phyloP scores from a whole-genome alignment of 92 coral and sea anemone genomes.

The Zoanthus sociatus region DNA sequence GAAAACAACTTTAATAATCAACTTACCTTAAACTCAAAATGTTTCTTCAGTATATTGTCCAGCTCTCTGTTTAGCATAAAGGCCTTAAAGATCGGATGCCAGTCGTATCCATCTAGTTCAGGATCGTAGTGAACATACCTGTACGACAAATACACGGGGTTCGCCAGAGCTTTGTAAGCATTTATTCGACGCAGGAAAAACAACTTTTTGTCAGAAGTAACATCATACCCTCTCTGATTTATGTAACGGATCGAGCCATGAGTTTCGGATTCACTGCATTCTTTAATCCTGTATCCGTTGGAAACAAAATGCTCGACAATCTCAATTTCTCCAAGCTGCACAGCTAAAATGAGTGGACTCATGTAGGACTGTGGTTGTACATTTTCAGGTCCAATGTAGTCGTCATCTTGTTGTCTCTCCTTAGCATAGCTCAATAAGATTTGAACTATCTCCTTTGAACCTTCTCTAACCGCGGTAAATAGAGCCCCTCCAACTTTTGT shows the following conservation, averaged over 20 bases:
- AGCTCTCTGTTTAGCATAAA: constrained; percentile 54
- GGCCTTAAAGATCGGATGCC: constrained; percentile 61
- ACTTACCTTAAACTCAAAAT: constrained; percentile 47
- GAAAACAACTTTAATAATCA: not conserved
- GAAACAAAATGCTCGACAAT: constrained; percentile 64
- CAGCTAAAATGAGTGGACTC: constrained; percentile 42
- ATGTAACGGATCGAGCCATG: not conserved
- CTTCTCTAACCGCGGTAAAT: constrained; percentile 70
- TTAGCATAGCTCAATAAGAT: constrained; percentile 41
- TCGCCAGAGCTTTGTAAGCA: constrained; percentile 69
- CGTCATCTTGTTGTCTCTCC: constrained; percentile 16
- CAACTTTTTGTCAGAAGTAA: constrained; percentile 16
- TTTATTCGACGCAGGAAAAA: constrained; percentile 58
- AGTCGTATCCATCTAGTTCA: constrained; percentile 43
- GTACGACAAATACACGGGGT: constrained; percentile 67
- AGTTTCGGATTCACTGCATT: not conserved
- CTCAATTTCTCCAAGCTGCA: constrained; percentile 50
- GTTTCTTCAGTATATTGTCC: constrained; percentile 45
- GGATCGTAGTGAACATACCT: constrained; percentile 42
- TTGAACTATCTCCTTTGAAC: constrained; percentile 63
- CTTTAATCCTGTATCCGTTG: constrained; percentile 51
- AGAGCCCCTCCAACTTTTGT: constrained; percentile 71
- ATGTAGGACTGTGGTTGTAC: constrained; percentile 40
- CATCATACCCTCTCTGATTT: not conserved
- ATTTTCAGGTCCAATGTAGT: constrained; percentile 63